These are phyloP conservation scores for Danaus melanippus DNA, from an alignment of 1,140 invertebrate species.

Conservation along the genomic window DNA sequence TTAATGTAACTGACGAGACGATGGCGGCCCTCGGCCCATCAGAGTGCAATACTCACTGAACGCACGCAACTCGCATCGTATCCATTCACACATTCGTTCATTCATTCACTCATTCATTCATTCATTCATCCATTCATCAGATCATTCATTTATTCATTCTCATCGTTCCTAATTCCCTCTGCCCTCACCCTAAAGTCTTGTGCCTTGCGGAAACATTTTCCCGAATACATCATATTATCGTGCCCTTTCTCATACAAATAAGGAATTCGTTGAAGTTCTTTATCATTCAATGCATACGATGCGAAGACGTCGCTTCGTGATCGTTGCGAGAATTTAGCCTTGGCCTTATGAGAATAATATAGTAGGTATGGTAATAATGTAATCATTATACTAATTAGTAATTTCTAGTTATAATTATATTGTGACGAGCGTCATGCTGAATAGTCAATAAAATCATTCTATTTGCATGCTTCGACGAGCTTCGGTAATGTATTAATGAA, in stretches of 20 bases:
- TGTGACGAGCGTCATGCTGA: constrained; percentile 59
- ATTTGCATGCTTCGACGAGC: constrained; percentile 72
- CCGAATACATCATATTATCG: constrained; percentile 10
- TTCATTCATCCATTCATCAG: too few relatives aligned
- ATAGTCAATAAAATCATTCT: constrained; percentile 65
- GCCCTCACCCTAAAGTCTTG: constrained; percentile 46
- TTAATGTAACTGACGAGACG: constrained; percentile 36
- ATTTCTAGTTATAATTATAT: constrained; percentile 49
- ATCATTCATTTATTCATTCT: too few relatives aligned
- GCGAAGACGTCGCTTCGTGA: constrained; percentile 54
- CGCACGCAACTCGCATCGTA: constrained; percentile 27
- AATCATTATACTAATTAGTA: constrained; percentile 54
- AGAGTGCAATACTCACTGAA: constrained; percentile 41
- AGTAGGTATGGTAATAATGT: constrained; percentile 54
- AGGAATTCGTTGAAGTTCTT: constrained; percentile 2
- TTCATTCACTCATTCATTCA: neutral
- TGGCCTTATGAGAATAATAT: constrained; percentile 69
- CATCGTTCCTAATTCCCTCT: constrained; percentile 10
- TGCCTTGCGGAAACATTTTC: constrained; percentile 57
- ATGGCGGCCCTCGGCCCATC: constrained; percentile 39
- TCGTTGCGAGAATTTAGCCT: constrained; percentile 71
- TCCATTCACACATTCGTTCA: constrained; percentile 8
- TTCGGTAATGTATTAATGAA: constrained; percentile 71
- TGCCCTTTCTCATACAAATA: too few relatives aligned
- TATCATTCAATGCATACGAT: constrained; percentile 32